A percentile compares a stretch with the other conserved stretches of the same genome.
These are phyloP conservation scores for Clitarchus hookeri DNA, from an alignment of 2,888 invertebrate species.

Conservation along the genomic window DNA sequence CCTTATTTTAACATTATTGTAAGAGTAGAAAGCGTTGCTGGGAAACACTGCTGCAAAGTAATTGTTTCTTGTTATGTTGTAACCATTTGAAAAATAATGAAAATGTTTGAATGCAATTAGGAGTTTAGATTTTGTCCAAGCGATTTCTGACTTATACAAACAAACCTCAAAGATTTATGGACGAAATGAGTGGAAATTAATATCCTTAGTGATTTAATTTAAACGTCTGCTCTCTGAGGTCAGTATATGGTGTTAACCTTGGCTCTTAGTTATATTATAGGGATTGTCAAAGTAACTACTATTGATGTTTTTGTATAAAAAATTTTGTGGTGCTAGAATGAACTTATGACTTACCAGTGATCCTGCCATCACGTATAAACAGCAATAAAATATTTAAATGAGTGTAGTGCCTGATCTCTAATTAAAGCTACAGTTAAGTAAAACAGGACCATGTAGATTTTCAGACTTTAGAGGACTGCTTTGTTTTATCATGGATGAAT, in stretches of 20 bases:
- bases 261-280: neutral
- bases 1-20: neutral
- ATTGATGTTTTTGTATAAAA: neutral
- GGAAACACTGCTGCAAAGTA: neutral
- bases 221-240: neutral
- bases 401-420: constrained; percentile 5
- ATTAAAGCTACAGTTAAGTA: neutral
- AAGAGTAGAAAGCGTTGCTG: neutral
- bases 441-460: neutral
- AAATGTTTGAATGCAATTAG: neutral
- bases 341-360: neutral
- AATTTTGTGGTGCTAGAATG: neutral
- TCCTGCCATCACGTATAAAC: constrained; percentile 14
- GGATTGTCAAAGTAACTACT: neutral
- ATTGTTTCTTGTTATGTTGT: neutral
- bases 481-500: neutral
- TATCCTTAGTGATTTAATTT: neutral
- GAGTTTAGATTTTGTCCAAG: neutral
- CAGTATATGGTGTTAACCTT: neutral
- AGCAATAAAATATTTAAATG: constrained; percentile 4
- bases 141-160: neutral
- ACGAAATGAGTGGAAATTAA: neutral
- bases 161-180: neutral
- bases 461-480: neutral
- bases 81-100: neutral